A percentile compares a stretch with the other conserved stretches of the same genome.
Evolutionary conservation across 2,113 vertebrate species (phyloP).

Genomic region (Anarhynchus alexandrinus): DNA sequence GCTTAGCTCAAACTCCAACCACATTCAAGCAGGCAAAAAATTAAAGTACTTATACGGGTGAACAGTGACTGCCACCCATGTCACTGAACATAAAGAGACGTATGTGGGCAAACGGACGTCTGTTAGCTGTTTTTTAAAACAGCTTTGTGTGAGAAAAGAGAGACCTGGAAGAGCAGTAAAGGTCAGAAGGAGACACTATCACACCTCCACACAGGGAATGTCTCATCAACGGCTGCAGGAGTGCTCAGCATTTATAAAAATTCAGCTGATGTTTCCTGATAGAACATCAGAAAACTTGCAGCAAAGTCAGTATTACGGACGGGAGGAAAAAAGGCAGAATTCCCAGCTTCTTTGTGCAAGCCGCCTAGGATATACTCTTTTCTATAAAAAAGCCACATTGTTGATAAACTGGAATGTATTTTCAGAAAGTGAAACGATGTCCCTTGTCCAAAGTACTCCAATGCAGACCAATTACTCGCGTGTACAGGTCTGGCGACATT

Average conservation of each 20-base stretch:
- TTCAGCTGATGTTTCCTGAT: background rate
- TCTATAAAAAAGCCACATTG: background rate
- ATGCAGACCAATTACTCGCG: background rate
- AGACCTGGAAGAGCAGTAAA: background rate
- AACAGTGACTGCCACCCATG: background rate
- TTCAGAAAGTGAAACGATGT: background rate
- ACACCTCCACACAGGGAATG: background rate
- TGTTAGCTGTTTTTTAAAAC: background rate
- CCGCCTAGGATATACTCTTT: background rate
- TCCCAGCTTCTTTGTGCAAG: background rate
- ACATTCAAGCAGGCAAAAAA: background rate
- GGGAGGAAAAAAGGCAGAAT: background rate
- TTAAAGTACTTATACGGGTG: accelerated
- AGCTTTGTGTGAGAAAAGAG: background rate
- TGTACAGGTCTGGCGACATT: background rate
- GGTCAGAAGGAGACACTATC: background rate
- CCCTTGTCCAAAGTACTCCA: background rate
- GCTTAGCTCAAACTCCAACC: background rate
- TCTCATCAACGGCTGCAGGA: background rate
- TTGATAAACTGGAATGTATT: background rate
- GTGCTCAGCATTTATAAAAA: background rate
- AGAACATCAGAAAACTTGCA: background rate
- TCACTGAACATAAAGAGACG: background rate
- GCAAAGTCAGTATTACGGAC: background rate
- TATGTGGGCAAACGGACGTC: accelerated